Evolutionary conservation across 2,888 invertebrate genomes (phyloP).

Genomic region (Ctenicera cuprea): DNA sequence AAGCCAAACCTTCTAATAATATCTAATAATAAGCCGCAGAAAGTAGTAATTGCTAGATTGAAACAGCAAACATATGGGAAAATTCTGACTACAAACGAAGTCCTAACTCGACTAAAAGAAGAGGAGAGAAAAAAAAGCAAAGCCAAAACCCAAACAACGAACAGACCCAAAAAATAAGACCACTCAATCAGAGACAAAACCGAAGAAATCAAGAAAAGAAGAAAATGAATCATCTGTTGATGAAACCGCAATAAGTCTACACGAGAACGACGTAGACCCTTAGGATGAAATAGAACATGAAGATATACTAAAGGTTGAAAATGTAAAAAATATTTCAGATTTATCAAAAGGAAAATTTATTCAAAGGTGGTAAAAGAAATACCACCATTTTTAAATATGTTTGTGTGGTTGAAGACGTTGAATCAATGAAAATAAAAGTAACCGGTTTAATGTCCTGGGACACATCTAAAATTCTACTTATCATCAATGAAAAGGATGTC

Average conservation of each 20-base stretch:
- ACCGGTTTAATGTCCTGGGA: not conserved
- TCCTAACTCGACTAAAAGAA: slow-evolving; percentile 8
- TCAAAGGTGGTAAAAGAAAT: slow-evolving; percentile 16
- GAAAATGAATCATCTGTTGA: too few relatives aligned
- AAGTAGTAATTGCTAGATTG: not conserved
- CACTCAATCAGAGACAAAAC: too few relatives aligned
- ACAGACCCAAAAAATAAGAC: not conserved
- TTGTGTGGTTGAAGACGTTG: slow-evolving; percentile 5
- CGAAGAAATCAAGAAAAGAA: not conserved
- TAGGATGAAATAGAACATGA: not conserved
- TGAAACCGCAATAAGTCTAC: too few relatives aligned
- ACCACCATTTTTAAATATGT: slow-evolving; percentile 20
- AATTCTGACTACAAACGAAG: not conserved
- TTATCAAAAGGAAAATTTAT: slow-evolving; percentile 3
- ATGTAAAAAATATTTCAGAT: not conserved
- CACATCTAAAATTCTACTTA: not conserved
- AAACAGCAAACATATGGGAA: not conserved
- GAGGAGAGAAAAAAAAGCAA: not conserved
- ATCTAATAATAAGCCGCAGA: not conserved
- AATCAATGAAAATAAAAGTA: slow-evolving; percentile 1
- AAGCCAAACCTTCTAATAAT: not conserved
- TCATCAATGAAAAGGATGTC: not conserved
- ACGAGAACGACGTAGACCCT: not conserved
- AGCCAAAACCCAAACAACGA: not conserved
- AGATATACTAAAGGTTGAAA: slow-evolving; percentile 5